Evolutionary conservation across 2,888 invertebrate species (phyloP).

Genomic region (Hyalella azteca): DNA sequence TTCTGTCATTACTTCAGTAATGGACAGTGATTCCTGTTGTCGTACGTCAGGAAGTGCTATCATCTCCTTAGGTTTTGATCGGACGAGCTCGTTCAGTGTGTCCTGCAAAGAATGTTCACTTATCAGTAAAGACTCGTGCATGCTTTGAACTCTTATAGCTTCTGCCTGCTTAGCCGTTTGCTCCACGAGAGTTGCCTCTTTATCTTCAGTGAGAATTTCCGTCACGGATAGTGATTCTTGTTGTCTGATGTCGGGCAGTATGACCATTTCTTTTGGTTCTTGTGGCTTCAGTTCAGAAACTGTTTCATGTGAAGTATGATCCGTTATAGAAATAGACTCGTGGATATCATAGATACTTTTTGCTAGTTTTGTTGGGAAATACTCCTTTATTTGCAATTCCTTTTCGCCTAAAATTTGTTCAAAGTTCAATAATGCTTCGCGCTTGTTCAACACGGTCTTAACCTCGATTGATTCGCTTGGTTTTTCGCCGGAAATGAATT

Average conservation of each 20-base stretch:
- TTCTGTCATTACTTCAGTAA: constrained; percentile 52
- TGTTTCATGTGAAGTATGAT: constrained; percentile 21
- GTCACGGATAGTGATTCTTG: not conserved
- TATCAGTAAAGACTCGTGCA: not conserved
- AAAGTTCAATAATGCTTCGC: not conserved
- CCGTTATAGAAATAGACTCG: constrained; percentile 26
- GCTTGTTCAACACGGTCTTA: not conserved
- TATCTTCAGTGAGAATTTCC: not conserved
- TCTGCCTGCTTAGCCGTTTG: constrained; percentile 6
- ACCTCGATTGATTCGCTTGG: not conserved
- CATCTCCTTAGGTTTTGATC: constrained; percentile 53
- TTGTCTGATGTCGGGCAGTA: not conserved
- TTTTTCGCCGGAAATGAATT: not conserved
- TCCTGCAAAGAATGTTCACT: constrained; percentile 23
- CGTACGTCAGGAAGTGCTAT: constrained; percentile 44
- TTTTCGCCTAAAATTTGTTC: not conserved
- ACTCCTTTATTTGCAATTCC: not conserved
- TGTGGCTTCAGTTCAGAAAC: constrained; percentile 44
- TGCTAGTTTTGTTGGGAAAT: constrained; percentile 29
- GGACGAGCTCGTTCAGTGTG: constrained; percentile 39
- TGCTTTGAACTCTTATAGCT: not conserved
- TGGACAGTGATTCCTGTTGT: constrained; percentile 46
- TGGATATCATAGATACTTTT: not conserved
- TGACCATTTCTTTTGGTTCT: constrained; percentile 48
- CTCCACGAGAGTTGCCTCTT: not conserved